Conservation (phyloP, 2,797 vertebrate species). For the Hydrocynus forskahlii region DNA sequence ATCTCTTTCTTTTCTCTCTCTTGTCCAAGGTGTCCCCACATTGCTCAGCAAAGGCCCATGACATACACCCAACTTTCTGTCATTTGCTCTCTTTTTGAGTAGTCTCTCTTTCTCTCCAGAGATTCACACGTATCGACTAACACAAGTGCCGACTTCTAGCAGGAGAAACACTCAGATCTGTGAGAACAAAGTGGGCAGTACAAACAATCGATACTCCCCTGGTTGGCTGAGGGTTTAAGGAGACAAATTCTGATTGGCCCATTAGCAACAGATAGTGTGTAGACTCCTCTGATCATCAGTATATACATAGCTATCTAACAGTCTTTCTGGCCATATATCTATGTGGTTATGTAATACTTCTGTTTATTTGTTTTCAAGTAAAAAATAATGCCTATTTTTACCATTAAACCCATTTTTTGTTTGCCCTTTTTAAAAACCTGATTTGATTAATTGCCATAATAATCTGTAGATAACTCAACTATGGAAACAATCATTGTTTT, state of each 20-base stretch:
- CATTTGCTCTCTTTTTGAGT: neutral
- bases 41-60: too few species aligned
- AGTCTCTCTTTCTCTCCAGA: conserved; percentile 5
- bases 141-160: conserved; percentile 25
- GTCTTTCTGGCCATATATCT: too few species aligned
- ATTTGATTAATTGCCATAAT: too few species aligned
- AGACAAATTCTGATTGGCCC: conserved; percentile 3
- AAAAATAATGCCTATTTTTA: too few species aligned
- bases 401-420: too few species aligned
- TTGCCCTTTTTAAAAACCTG: too few species aligned
- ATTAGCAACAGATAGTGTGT: neutral
- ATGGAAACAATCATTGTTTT: too few species aligned
- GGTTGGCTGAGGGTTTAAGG: conserved; percentile 26
- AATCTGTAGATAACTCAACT: too few species aligned
- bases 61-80: neutral
- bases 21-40: neutral
- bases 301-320: neutral
- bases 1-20: neutral
- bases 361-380: too few species aligned
- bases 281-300: neutral
- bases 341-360: too few species aligned
- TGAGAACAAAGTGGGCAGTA: conserved; percentile 17
- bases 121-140: conserved; percentile 44
- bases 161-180: conserved; percentile 35
- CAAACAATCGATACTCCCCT: conserved; percentile 18